phyloP scores from a whole-genome alignment of 2,113 vertebrate species.

The Loxodonta africana region DNA sequence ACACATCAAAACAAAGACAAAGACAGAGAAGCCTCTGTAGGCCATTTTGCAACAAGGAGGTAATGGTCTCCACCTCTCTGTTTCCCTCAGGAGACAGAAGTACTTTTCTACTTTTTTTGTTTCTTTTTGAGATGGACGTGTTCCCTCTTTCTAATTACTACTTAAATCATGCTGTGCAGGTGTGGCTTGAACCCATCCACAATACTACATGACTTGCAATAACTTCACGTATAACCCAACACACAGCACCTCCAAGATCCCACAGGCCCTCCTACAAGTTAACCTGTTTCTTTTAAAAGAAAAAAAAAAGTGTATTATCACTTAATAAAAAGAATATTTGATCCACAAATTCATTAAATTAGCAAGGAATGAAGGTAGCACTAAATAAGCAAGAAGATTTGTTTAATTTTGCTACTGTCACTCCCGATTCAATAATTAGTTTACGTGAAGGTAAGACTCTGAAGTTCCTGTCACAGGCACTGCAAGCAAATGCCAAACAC shows the following conservation, averaged over 20 bases:
- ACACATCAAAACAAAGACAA: slow-evolving; percentile 46
- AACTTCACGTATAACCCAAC: slow-evolving; percentile 26
- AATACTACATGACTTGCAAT: background rate
- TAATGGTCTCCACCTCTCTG: background rate
- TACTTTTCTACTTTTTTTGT: slow-evolving; percentile 54
- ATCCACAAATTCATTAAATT: slow-evolving; percentile 1
- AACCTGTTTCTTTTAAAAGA: background rate
- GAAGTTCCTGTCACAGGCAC: background rate
- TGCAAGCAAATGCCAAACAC: slow-evolving; percentile 9
- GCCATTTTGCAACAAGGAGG: slow-evolving; percentile 23
- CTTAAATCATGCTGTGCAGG: background rate
- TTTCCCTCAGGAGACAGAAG: background rate
- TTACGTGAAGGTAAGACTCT: slow-evolving; percentile 45
- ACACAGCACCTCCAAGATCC: background rate
- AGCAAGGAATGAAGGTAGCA: slow-evolving; percentile 17
- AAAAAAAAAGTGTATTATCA: background rate
- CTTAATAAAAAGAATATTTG: background rate
- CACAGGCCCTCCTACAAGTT: background rate
- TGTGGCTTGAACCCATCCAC: background rate
- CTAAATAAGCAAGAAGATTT: background rate
- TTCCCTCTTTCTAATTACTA: background rate
- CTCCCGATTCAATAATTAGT: background rate
- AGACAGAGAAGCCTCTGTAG: slow-evolving; percentile 28
- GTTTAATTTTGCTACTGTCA: background rate
- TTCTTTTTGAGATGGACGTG: slow-evolving; percentile 20